Evolutionary conservation across 2,797 vertebrate genomes (phyloP), one percentile per base, ranked within the genome.

Genomic region (Spheniscus humboldti): DNA sequence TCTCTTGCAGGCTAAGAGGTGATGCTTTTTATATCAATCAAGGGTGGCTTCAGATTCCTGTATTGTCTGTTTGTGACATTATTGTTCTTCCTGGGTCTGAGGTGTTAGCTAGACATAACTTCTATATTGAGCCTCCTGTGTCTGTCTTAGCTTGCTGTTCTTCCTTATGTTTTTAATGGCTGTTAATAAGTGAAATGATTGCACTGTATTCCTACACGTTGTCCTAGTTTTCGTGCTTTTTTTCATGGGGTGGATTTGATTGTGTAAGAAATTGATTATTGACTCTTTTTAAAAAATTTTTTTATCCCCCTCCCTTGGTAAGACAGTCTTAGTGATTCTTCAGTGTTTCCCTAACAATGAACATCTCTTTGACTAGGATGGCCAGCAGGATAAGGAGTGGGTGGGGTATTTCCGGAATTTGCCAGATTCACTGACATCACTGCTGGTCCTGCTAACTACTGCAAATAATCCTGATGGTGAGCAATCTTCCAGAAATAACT

Each of bases 381-480:
- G 97, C 1, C 92, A 98, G 67, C 98, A 98, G 85, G 98, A 99
- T 33, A 97, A 97, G 43, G 99, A 99, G 94, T 99, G 99, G 99
- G 83, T 97, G 94, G 50, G 88, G 8, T 99, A 99, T 96, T 99
- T 99, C 97, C 98, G 96, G 92, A 98, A 98, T 96, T 92, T 99
- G 87, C 98, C 99, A 0, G 98, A 94, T 33, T 98, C 99, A 1
- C 93, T 99, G 35, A 99, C 99, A 0, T 99, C 99, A 2, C 97
- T 99, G 73, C 97, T 99, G 91, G 99, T 99, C 89, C 97, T 99
- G 91, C 98, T 99, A 76, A 99, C 99, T 31, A 99, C 99, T 0
- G 99, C 99, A 90, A 99, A 99, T 96, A 99, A 99, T 96, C 99
- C 99, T 1, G 99, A 99, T 8, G 99, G 99, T 99, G 97, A 67